phyloP scores from a whole-genome alignment of 2,113 vertebrate species.

The Sminthopsis crassicaudata region DNA sequence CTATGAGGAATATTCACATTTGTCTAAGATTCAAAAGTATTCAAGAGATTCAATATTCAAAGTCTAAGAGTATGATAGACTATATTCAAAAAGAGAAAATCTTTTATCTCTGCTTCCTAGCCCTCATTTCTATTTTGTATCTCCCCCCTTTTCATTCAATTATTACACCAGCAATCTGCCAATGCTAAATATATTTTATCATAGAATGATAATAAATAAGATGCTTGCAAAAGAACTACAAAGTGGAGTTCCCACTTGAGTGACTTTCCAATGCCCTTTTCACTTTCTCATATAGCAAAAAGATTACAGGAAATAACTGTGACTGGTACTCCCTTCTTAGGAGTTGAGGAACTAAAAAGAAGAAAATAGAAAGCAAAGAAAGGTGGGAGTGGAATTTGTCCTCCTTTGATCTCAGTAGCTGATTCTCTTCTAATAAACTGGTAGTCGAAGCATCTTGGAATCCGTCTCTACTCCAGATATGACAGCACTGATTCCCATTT shows the following conservation, averaged over 20 bases:
- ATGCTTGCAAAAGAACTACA: neutral
- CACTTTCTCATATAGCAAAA: neutral
- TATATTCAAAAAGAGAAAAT: neutral
- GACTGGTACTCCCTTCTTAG: neutral
- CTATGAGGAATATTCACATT: neutral
- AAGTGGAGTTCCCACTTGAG: neutral
- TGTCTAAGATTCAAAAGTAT: neutral
- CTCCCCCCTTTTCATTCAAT: neutral
- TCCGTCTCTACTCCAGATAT: neutral
- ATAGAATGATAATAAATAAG: neutral
- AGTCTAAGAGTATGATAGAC: neutral
- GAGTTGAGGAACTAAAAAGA: neutral
- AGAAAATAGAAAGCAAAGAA: neutral
- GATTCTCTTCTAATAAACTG: neutral
- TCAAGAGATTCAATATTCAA: neutral
- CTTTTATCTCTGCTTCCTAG: neutral
- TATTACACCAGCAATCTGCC: neutral
- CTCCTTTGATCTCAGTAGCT: neutral
- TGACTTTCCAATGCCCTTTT: neutral
- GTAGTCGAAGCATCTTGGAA: neutral
- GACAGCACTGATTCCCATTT: neutral
- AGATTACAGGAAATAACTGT: neutral
- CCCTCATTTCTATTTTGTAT: neutral
- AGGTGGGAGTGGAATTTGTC: neutral
- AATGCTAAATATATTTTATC: neutral